phyloP scores from a whole-genome alignment of 2,797 vertebrate species.

The Schizopygopsis pylzovi region DNA sequence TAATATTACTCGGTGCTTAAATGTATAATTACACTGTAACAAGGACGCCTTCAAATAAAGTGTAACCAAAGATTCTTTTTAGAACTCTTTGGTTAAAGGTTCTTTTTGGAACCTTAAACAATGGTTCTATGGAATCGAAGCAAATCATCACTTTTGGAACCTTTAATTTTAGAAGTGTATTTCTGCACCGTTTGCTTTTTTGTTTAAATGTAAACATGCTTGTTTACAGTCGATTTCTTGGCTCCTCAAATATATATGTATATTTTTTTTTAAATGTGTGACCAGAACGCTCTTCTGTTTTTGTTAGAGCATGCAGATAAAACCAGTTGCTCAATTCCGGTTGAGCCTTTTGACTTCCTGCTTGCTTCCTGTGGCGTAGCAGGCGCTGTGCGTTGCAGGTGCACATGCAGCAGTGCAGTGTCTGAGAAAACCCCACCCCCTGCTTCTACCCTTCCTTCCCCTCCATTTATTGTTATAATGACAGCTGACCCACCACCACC shows the following conservation, averaged over 20 bases:
- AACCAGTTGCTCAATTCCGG: constrained; percentile 66
- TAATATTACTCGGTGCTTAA: neutral
- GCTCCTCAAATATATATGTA: too few relatives aligned
- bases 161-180: neutral
- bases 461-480: constrained; percentile 78
- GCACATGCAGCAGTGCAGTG: constrained; percentile 75
- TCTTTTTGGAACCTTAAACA: neutral
- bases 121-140: neutral
- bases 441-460: constrained; percentile 67
- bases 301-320: constrained; percentile 35
- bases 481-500: constrained; percentile 72
- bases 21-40: neutral
- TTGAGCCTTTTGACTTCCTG: constrained; percentile 69
- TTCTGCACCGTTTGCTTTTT: neutral
- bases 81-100: too few relatives aligned
- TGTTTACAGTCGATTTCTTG: neutral
- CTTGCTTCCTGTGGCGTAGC: constrained; percentile 76
- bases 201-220: too few relatives aligned
- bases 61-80: neutral
- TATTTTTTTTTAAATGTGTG: neutral
- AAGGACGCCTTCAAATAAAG: neutral
- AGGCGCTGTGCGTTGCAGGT: constrained; percentile 75
- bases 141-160: neutral
- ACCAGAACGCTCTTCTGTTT: neutral
- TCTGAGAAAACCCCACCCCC: constrained; percentile 72